Conservation (phyloP, 2,113 vertebrate genomes). For the Oryzias celebensis region DNA sequence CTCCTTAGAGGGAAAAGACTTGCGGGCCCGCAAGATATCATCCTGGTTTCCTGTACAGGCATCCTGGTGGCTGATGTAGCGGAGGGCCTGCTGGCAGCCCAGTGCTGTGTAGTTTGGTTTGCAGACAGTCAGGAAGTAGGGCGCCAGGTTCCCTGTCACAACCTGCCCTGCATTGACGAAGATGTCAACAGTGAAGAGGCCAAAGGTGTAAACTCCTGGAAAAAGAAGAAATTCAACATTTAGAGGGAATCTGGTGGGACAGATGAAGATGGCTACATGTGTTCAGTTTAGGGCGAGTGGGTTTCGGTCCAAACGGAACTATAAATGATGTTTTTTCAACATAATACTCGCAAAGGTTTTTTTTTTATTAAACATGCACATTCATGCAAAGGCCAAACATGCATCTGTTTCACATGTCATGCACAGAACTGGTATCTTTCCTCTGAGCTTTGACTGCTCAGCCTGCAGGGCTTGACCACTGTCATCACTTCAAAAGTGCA, state of each 20-base stretch:
- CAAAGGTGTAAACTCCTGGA: conserved; percentile 95
- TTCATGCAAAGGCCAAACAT: too few species aligned
- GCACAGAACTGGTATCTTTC: too few species aligned
- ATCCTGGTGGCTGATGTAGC: conserved; percentile 93
- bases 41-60: conserved; percentile 94
- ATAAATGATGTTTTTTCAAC: too few species aligned
- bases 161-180: conserved; percentile 99
- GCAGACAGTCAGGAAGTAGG: conserved; percentile 95
- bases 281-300: too few species aligned
- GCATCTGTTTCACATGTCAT: too few species aligned
- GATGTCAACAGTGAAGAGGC: conserved; percentile 97
- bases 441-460: too few species aligned
- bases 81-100: conserved; percentile 91
- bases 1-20: conserved; percentile 99
- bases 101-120: conserved; percentile 97
- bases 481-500: too few species aligned
- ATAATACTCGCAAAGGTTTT: too few species aligned
- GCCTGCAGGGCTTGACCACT: too few species aligned
- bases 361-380: too few species aligned
- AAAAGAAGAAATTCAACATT: conserved; percentile 21
- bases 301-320: too few species aligned
- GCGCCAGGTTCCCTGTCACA: conserved; percentile 95
- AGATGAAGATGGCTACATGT: not conserved
- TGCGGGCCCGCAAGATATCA: conserved; percentile 89
- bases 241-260: not conserved